These are phyloP conservation scores for Coluber constrictor DNA, from an alignment of 2,797 vertebrate species.

Conservation along the genomic window DNA sequence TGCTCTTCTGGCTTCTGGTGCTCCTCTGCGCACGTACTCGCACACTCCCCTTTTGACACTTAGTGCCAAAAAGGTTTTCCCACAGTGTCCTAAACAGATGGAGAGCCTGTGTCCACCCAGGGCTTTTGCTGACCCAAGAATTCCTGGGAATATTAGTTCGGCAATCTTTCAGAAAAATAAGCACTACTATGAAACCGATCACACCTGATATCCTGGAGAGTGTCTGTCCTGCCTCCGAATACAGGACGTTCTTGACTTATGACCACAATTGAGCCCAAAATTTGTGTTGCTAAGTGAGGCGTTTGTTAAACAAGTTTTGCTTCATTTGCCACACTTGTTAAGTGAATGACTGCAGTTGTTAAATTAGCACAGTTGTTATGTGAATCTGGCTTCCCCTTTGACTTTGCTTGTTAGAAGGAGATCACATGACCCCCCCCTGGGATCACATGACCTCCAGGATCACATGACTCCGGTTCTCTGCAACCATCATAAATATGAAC, in stretches of 20 bases:
- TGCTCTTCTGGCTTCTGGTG: too few relatives aligned
- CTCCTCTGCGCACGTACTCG: too few relatives aligned
- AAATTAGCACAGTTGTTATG: too few relatives aligned
- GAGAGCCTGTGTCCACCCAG: neutral
- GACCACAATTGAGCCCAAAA: neutral
- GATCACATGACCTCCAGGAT: too few relatives aligned
- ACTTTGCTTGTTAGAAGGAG: too few relatives aligned
- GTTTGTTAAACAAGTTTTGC: neutral
- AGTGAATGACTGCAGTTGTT: neutral
- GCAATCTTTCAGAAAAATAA: neutral
- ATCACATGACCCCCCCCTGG: too few relatives aligned
- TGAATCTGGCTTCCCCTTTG: too few relatives aligned
- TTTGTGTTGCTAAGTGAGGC: neutral
- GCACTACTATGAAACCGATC: neutral
- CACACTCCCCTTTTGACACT: too few relatives aligned
- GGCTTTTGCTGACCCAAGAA: neutral
- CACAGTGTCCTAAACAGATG: neutral
- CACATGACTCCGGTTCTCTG: too few relatives aligned
- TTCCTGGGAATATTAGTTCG: neutral
- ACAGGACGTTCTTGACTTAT: neutral
- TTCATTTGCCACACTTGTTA: neutral
- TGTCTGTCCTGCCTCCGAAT: neutral
- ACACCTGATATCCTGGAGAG: neutral
- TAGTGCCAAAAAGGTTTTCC: too few relatives aligned
- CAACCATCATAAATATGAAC: too few relatives aligned